phyloP scores from a whole-genome alignment of 2,888 invertebrate genomes.

The Metallyticus violacea region DNA sequence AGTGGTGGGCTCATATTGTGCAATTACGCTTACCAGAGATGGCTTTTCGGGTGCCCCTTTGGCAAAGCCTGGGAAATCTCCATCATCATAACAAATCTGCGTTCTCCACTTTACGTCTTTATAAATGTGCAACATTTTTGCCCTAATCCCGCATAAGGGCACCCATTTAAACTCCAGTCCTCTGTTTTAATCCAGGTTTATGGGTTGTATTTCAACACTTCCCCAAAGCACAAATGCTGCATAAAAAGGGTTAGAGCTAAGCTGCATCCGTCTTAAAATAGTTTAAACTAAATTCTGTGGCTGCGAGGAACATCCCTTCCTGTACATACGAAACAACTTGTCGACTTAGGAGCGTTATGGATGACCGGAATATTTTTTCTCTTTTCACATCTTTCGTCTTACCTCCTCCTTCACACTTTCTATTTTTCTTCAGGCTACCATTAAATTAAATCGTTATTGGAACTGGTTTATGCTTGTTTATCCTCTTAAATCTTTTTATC shows the following conservation, averaged over 20 bases:
- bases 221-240: not conserved
- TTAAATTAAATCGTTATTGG: no score
- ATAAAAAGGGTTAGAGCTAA: not conserved
- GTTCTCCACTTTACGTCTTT: not conserved
- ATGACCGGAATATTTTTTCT: no score
- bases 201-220: not conserved
- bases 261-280: not conserved
- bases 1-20: not conserved
- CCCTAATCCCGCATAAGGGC: not conserved
- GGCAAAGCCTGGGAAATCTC: not conserved
- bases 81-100: not conserved
- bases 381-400: no score
- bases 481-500: no score
- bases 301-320: not conserved
- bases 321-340: not conserved
- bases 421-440: no score
- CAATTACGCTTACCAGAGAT: not conserved
- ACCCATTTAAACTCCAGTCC: not conserved
- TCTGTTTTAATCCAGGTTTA: not conserved
- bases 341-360: no score
- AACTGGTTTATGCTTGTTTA: no score
- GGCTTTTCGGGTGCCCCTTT: not conserved
- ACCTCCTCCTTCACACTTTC: no score
- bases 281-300: not conserved
- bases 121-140: not conserved